Evolutionary conservation across 2,888 invertebrate species (phyloP), one percentile per base, ranked within the genome.

Genomic region (Deilephila elpenor): DNA sequence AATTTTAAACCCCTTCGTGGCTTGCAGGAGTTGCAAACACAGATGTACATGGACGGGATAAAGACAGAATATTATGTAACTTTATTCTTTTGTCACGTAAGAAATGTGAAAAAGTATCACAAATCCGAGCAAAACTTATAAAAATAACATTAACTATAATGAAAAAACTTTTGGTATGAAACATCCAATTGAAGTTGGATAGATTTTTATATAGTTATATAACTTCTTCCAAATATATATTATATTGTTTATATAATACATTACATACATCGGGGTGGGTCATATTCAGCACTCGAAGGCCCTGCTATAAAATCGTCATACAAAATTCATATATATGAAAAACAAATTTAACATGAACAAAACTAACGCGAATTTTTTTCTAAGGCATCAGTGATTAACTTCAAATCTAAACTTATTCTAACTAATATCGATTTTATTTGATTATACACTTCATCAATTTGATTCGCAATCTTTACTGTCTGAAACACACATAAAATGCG

Each of bases 161-260:
- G 72, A 73, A 73, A 56, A 73, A 64, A 73, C 72, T 83, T 92
- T 92, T 93, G 93, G 93, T 93, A 89, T 87, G 83, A 88, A 77
- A 89, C 91, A 92, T 92, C 93, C 92, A 92, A 92, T 92, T 80
- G 72, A 76, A 80, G 82, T 86, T 91, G 91, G 93, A 92, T 77
- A 90, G 83, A 75, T 59, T 73, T 75, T 70, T 77, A 74, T 76
- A 71, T 72, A 78, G 78, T 76, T 74, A 74, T 78, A 77, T 76
- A 75, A 76, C 51, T 73, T 67, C 61, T 74, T 70, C 64, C 51
- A 56, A 59, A 61, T 19, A 61, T 53, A 73, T 73, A 32, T 44
- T 59, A 59, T 44, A 44, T 44, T 37, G 37, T 37, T 64, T 11
- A 64, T 64, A 64, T 67, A 44, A 44, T 67, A 51, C 25, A 73